Evolutionary conservation across 2,797 vertebrate genomes (phyloP).

Genomic region (Caiman crocodilus): DNA sequence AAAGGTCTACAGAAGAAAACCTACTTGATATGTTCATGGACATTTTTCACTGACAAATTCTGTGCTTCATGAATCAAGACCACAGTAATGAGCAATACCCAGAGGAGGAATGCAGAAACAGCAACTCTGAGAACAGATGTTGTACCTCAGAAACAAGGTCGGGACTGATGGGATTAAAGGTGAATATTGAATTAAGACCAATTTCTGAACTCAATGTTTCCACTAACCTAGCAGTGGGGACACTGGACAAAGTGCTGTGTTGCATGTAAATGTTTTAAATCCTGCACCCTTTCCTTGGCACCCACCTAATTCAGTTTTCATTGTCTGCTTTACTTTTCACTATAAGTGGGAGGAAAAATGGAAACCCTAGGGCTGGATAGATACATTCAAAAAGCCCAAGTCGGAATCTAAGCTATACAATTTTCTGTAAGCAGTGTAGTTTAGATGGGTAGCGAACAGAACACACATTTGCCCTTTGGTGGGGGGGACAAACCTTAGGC

Average conservation of each 20-base stretch:
- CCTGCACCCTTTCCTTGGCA: neutral
- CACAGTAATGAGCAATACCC: neutral
- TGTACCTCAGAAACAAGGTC: slow-evolving; percentile 1
- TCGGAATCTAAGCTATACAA: no score
- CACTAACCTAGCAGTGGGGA: neutral
- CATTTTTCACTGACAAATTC: neutral
- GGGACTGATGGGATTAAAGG: neutral
- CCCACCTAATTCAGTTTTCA: slow-evolving; percentile 33
- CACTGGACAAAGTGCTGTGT: neutral
- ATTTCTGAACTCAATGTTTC: neutral
- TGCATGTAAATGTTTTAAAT: neutral
- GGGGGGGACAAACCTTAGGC: neutral
- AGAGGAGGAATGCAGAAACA: neutral
- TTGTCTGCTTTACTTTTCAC: slow-evolving; percentile 14
- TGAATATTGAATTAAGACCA: slow-evolving; percentile 38
- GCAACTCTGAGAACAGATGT: slow-evolving; percentile 1
- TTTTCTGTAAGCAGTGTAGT: no score
- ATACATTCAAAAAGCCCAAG: no score
- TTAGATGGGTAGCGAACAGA: no score
- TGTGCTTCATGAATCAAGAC: neutral
- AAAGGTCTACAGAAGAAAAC: neutral
- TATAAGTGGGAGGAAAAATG: neutral
- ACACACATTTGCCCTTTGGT: neutral
- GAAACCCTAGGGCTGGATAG: no score
- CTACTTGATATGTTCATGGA: neutral